These are phyloP conservation scores for Orchestes rusci DNA, from an alignment of 2,888 invertebrate genomes.

Conservation along the genomic window DNA sequence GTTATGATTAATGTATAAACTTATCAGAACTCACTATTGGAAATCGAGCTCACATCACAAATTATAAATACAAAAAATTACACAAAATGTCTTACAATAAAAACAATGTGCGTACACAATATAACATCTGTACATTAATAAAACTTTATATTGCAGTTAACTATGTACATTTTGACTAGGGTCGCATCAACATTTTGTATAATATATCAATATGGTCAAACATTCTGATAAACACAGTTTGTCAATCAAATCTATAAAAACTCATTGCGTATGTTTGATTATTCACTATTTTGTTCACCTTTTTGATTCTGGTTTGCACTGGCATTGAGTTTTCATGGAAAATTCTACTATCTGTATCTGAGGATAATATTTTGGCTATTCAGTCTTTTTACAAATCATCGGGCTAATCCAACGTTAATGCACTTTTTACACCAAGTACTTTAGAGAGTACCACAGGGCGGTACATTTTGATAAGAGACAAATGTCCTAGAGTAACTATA, in stretches of 20 bases:
- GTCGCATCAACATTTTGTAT: constrained; percentile 30
- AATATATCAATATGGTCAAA: constrained; percentile 29
- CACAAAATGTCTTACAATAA: constrained; percentile 12
- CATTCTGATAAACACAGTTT: constrained; percentile 18
- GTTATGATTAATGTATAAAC: constrained; percentile 2
- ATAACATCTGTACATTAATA: constrained; percentile 34
- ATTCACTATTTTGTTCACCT: no score
- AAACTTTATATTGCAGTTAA: constrained; percentile 24
- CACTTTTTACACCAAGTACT: no score
- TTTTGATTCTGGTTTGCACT: no score
- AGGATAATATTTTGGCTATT: constrained; percentile 27
- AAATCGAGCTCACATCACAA: background rate
- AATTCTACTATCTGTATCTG: constrained; percentile 3
- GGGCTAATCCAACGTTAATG: constrained; percentile 15
- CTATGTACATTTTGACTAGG: constrained; percentile 37
- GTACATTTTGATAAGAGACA: no score
- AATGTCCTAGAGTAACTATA: constrained; percentile 1
- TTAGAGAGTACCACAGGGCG: no score
- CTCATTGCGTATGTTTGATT: no score
- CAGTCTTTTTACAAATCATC: constrained; percentile 32
- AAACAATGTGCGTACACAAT: constrained; percentile 32
- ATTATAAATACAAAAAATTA: constrained; percentile 11
- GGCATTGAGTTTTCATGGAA: no score
- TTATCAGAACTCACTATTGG: constrained; percentile 5
- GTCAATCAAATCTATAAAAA: no score